phyloP scores from a whole-genome alignment of 2,113 vertebrate genomes.

The Ardeotis arabs region DNA sequence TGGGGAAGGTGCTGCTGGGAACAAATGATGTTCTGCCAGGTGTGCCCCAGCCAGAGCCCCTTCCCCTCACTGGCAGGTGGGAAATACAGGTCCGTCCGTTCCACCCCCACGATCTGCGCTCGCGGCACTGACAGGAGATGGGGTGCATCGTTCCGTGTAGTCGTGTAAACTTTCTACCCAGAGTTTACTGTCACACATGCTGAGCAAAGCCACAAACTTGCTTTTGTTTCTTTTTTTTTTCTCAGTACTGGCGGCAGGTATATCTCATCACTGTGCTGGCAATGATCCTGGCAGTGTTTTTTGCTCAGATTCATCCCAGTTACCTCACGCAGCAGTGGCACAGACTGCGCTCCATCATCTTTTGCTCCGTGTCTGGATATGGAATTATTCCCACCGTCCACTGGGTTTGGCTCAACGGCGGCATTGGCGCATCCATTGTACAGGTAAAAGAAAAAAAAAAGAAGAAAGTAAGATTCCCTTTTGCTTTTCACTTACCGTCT shows the following conservation, averaged over 20 bases:
- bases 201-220: not conserved
- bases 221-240: not conserved
- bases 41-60: rapidly evolving
- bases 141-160: rapidly evolving
- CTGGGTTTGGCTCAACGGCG: slow-evolving; percentile 92
- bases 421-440: slow-evolving; percentile 85
- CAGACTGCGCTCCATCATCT: slow-evolving; percentile 87
- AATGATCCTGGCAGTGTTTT: slow-evolving; percentile 92
- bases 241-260: slow-evolving; percentile 94
- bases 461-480: not conserved
- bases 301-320: slow-evolving; percentile 93
- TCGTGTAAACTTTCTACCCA: not conserved
- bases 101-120: rapidly evolving
- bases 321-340: slow-evolving; percentile 94
- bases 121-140: rapidly evolving
- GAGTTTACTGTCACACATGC: rapidly evolving
- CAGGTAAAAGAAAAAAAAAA: slow-evolving; percentile 77
- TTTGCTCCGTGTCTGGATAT: slow-evolving; percentile 88
- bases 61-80: not conserved
- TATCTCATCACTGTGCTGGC: slow-evolving; percentile 93
- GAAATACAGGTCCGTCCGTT: not conserved
- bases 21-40: not conserved
- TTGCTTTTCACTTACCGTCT: not conserved
- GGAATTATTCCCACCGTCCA: slow-evolving; percentile 91
- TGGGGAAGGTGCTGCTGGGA: not conserved